Conservation (phyloP, 2,797 vertebrate genomes). For the Karalla daura region DNA sequence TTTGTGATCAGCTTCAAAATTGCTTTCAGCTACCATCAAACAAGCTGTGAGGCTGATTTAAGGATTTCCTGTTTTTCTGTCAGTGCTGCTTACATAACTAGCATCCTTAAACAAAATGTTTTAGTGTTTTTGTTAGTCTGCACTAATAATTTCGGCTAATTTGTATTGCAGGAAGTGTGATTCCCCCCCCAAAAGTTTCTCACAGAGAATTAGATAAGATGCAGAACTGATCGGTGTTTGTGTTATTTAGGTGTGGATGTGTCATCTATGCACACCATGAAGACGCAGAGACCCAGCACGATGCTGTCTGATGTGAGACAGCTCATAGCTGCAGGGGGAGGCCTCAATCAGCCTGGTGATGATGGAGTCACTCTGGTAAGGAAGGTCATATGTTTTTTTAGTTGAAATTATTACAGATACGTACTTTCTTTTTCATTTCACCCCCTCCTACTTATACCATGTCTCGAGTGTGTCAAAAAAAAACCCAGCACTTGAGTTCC, state of each 20-base stretch:
- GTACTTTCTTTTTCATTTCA: neutral
- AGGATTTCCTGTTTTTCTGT: neutral
- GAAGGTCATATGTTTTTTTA: neutral
- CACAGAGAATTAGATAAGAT: too few relatives aligned
- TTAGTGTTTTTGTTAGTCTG: slow-evolving; percentile 7
- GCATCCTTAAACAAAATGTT: neutral
- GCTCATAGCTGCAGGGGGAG: slow-evolving; percentile 85
- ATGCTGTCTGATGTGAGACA: slow-evolving; percentile 92
- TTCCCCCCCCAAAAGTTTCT: too few relatives aligned
- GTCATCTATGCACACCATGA: slow-evolving; percentile 87
- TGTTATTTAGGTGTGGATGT: slow-evolving; percentile 87
- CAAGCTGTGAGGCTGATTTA: neutral
- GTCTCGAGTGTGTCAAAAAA: too few relatives aligned
- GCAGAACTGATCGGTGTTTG: neutral
- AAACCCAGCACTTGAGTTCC: too few relatives aligned
- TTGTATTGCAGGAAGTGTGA: too few relatives aligned
- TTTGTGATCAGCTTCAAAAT: neutral
- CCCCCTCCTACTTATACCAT: too few relatives aligned
- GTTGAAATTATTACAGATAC: neutral
- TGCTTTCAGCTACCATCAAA: neutral
- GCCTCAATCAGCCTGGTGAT: slow-evolving; percentile 88
- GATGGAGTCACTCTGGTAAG: slow-evolving; percentile 93
- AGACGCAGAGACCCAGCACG: slow-evolving; percentile 85
- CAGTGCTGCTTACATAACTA: neutral
- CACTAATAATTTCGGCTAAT: too few relatives aligned